Evolutionary conservation across 2,888 invertebrate genomes (phyloP), one percentile per base, ranked within the genome.

Genomic region (Auanema freiburgensis): DNA sequence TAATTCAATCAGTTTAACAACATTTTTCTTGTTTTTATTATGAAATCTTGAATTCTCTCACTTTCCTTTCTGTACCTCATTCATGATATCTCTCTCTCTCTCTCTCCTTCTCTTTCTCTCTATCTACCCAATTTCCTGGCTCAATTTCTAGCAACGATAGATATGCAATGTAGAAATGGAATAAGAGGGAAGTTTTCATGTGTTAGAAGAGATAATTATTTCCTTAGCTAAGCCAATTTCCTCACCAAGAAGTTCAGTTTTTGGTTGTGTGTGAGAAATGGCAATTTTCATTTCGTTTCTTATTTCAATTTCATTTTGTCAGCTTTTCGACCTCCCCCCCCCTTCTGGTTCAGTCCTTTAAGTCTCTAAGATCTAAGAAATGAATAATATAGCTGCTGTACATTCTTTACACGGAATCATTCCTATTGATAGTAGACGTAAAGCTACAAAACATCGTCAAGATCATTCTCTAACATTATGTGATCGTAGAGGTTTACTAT

Each of bases 321-420:
- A 46, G 23, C 46, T 46, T 46, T 6, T 5, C 46, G 23, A 8
- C 21, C 21, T 8, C 46, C 21, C 8, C 21, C 8, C 16, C n/a
- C 43, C n/a, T 43, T 43, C 43, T 14, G 43, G 12, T 43, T n/a
- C 43, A 43, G 12, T n/a, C 43, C 43, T 43, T 14, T 51, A 11
- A 11, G 43, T 43, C 43, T n/a, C 11, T 11, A 43, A 43, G n/a
- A 43, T 16, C n/a, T n/a, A 50, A 11, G 18, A 23, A 6, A 63
- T 63, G 63, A 58, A 63, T 44, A 18, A 44, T 11, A 43, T 63
- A 10, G 57, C 53, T n/a, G 58, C 50, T 14, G 62, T 62, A 21
- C 56, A 56, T 24, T 51, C 57, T 5, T 41, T 63, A 11, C 63
- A 57, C 57, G 63, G 63, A 16, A 53, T 63, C 12, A 42, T 63